These are phyloP conservation scores for Macrobrachium nipponense DNA, from an alignment of 1,140 invertebrate genomes.

Conservation along the genomic window DNA sequence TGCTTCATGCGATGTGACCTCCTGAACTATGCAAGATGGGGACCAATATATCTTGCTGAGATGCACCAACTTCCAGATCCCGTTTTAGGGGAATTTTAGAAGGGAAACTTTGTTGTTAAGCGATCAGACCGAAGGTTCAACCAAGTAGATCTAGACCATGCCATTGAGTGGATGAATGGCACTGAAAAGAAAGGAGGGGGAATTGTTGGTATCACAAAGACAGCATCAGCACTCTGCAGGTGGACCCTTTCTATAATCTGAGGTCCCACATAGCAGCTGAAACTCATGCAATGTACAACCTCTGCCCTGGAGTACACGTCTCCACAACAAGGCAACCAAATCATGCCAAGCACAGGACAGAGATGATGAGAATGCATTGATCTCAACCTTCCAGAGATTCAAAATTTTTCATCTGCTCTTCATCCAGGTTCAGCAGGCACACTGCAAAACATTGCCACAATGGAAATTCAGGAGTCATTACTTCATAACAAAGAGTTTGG, in stretches of 20 bases:
- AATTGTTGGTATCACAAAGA: constrained; percentile 2
- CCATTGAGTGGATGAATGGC: not conserved
- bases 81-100: too few species aligned
- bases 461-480: too few species aligned
- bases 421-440: too few species aligned
- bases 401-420: too few species aligned
- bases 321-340: not conserved
- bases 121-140: not conserved
- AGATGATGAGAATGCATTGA: too few species aligned
- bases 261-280: constrained; percentile 1
- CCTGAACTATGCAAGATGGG: not conserved
- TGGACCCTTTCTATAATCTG: not conserved
- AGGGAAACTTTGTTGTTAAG: not conserved
- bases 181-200: not conserved
- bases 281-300: constrained; percentile 3
- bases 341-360: too few species aligned
- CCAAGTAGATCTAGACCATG: not conserved
- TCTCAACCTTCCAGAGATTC: too few species aligned
- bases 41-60: too few species aligned
- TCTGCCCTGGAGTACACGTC: not conserved
- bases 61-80: too few species aligned
- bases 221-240: not conserved
- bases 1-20: not conserved
- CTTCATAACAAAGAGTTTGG: too few species aligned
- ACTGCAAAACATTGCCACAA: not conserved